These are phyloP conservation scores for Heliconius eleuchia DNA, from an alignment of 1,140 invertebrate species.

Conservation along the genomic window DNA sequence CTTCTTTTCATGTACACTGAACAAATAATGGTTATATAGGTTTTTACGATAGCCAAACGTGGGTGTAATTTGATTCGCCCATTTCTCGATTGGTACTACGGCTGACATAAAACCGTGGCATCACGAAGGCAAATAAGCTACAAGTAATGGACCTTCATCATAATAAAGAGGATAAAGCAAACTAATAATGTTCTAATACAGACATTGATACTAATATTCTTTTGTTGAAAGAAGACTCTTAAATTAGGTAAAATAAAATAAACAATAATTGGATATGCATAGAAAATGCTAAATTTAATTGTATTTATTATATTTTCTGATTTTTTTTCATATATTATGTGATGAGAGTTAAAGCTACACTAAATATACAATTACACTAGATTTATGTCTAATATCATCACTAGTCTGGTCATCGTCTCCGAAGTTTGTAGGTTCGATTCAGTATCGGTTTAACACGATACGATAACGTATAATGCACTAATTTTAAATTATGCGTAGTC, in stretches of 20 bases:
- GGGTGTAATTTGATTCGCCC: constrained; percentile 10
- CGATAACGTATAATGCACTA: too few species aligned
- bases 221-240: not conserved
- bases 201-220: not conserved
- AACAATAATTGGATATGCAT: too few species aligned
- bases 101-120: not conserved
- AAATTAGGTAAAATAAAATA: not conserved
- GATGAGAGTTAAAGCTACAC: too few species aligned
- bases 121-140: constrained; percentile 7
- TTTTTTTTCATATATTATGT: too few species aligned
- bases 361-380: too few species aligned
- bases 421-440: too few species aligned
- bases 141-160: not conserved
- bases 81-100: constrained; percentile 7
- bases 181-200: not conserved
- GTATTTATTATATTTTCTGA: too few species aligned
- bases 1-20: not conserved
- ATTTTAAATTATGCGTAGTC: too few species aligned
- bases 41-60: not conserved
- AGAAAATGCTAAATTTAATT: too few species aligned
- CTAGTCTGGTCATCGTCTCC: too few species aligned
- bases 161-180: not conserved
- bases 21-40: not conserved
- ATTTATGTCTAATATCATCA: too few species aligned
- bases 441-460: too few species aligned